These are phyloP conservation scores for Calliopsis andreniformis DNA, from an alignment of 1,140 invertebrate species.

Conservation along the genomic window DNA sequence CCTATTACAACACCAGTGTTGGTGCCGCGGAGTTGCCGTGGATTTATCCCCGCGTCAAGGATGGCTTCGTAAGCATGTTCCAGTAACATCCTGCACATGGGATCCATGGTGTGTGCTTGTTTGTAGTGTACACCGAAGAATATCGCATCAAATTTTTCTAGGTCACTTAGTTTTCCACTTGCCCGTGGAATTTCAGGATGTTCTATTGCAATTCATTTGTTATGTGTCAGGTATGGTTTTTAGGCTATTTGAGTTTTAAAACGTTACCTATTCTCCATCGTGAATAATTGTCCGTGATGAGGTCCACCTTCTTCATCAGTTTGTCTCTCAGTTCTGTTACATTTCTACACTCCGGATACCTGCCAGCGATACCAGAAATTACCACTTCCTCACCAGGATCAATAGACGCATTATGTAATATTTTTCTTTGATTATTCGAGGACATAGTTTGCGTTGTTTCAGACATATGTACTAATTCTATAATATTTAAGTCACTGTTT, in stretches of 20 bases:
- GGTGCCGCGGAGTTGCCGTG: conserved; percentile 83
- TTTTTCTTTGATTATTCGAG: not conserved
- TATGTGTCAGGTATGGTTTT: conserved; percentile 67
- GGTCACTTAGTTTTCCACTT: conserved; percentile 90
- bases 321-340: conserved; percentile 91
- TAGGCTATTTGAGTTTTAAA: conserved; percentile 13
- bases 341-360: conserved; percentile 93
- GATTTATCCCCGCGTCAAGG: conserved; percentile 89
- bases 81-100: conserved; percentile 91
- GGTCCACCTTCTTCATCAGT: conserved; percentile 88
- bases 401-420: not conserved
- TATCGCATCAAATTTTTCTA: conserved; percentile 91
- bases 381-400: conserved; percentile 89
- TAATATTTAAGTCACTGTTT: too few relatives aligned
- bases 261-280: conserved; percentile 87
- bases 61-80: conserved; percentile 94
- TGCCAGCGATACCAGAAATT: conserved; percentile 90
- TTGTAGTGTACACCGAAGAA: conserved; percentile 92
- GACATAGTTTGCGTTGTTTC: too few relatives aligned
- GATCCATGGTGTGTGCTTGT: conserved; percentile 94
- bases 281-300: conserved; percentile 89
- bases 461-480: too few relatives aligned
- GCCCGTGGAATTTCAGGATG: conserved; percentile 87
- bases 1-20: conserved; percentile 93
- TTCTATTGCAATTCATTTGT: conserved; percentile 67